These are phyloP conservation scores for Clarias laeviceps DNA, from an alignment of 2,797 vertebrate species.

Conservation along the genomic window DNA sequence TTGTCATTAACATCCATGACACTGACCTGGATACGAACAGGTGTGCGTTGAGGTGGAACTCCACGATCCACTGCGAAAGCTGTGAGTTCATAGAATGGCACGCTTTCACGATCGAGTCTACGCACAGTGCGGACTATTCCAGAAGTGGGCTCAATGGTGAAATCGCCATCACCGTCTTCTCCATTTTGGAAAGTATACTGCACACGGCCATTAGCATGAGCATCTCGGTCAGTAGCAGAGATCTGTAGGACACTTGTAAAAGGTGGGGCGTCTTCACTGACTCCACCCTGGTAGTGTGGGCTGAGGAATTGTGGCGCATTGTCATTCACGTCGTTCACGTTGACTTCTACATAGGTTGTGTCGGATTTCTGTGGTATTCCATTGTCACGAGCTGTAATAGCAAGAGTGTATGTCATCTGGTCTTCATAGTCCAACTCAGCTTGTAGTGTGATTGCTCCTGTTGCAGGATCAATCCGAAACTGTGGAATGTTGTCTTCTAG, in stretches of 20 bases:
- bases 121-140: conserved; percentile 92
- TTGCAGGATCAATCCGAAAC: conserved; percentile 88
- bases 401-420: conserved; percentile 95
- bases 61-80: conserved; percentile 94
- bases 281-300: conserved; percentile 90
- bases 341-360: conserved; percentile 96
- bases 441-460: conserved; percentile 93
- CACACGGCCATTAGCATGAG: conserved; percentile 91
- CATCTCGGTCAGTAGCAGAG: conserved; percentile 94
- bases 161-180: conserved; percentile 96
- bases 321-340: conserved; percentile 96
- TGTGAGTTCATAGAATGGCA: conserved; percentile 91
- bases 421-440: conserved; percentile 95
- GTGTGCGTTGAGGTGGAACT: conserved; percentile 88
- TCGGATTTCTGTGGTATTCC: conserved; percentile 98
- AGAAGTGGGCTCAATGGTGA: conserved; percentile 96
- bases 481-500: conserved; percentile 96
- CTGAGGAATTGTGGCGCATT: conserved; percentile 95
- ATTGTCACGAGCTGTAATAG: conserved; percentile 95
- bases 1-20: conserved; percentile 97
- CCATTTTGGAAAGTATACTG: conserved; percentile 99
- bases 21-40: conserved; percentile 91
- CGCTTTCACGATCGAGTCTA: conserved; percentile 88
- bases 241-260: conserved; percentile 97
- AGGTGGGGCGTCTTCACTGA: conserved; percentile 93